phyloP scores from a whole-genome alignment of 2,113 vertebrate genomes.

The Tympanuchus pallidicinctus region DNA sequence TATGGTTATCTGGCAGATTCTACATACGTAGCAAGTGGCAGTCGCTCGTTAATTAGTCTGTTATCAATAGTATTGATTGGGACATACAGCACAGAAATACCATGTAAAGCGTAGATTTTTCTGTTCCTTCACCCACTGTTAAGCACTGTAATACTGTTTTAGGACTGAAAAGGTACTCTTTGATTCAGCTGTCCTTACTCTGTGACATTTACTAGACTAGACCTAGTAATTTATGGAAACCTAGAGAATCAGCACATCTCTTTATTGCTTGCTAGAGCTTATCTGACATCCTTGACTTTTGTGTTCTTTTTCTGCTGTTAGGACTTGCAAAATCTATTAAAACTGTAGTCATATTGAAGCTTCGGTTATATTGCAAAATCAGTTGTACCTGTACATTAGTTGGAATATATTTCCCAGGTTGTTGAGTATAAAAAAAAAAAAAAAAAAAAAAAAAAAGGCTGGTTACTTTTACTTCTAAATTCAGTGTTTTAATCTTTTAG shows the following conservation, averaged over 20 bases:
- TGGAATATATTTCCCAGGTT: neutral
- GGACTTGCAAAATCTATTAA: constrained; percentile 12
- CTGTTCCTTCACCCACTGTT: neutral
- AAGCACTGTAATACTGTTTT: neutral
- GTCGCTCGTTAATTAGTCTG: neutral
- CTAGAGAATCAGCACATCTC: neutral
- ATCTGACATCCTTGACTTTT: neutral
- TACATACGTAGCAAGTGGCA: neutral
- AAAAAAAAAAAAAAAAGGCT: constrained; percentile 14
- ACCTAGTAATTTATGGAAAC: neutral
- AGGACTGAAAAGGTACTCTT: neutral
- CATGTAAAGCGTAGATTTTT: neutral
- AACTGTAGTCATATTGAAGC: constrained; percentile 34
- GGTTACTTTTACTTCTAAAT: constrained; percentile 12
- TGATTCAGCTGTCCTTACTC: neutral
- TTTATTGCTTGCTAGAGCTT: constrained; percentile 13
- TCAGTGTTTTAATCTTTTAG: neutral
- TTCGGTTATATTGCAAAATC: neutral
- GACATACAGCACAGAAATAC: neutral
- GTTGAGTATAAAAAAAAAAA: constrained; percentile 5
- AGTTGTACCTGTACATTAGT: neutral
- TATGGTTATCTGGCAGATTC: neutral
- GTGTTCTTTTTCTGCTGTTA: neutral
- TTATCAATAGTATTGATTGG: neutral
- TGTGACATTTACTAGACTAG: neutral